These are phyloP conservation scores for Crocuta crocuta DNA, from an alignment of 2,113 vertebrate genomes.

Conservation along the genomic window DNA sequence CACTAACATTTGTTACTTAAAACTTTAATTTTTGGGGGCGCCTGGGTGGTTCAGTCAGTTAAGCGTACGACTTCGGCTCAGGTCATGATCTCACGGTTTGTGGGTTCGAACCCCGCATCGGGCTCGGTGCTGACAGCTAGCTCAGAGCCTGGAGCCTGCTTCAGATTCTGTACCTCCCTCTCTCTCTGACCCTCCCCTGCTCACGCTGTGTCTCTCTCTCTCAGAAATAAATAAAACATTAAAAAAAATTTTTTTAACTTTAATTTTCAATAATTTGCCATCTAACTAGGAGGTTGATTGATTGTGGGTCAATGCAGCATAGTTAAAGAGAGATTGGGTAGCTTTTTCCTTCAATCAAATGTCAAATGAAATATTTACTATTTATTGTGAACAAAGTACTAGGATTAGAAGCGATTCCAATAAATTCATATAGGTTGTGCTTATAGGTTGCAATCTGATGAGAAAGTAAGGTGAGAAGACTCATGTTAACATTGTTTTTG, in stretches of 20 bases:
- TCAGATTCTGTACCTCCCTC: too few species aligned
- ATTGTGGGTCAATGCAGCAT: not conserved
- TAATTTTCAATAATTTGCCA: not conserved
- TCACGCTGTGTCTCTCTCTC: too few species aligned
- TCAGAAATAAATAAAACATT: too few species aligned
- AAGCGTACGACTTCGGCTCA: too few species aligned
- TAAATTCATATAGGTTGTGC: not conserved
- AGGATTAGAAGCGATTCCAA: not conserved
- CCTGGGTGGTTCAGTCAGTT: too few species aligned
- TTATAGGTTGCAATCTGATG: not conserved
- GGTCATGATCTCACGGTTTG: too few species aligned
- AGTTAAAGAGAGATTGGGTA: not conserved
- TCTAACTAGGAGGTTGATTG: not conserved
- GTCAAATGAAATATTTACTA: not conserved
- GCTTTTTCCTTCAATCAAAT: not conserved
- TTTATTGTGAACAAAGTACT: not conserved
- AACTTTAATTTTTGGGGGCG: not conserved
- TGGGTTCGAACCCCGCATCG: too few species aligned
- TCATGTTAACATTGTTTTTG: not conserved
- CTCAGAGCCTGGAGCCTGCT: too few species aligned
- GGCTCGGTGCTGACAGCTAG: too few species aligned
- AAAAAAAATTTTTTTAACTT: too few species aligned
- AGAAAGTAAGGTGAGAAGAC: not conserved
- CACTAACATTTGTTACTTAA: not conserved
- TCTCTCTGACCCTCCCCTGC: too few species aligned